These are phyloP conservation scores for Mus spicilegus DNA, from an alignment of 2,113 vertebrate species.

Conservation along the genomic window DNA sequence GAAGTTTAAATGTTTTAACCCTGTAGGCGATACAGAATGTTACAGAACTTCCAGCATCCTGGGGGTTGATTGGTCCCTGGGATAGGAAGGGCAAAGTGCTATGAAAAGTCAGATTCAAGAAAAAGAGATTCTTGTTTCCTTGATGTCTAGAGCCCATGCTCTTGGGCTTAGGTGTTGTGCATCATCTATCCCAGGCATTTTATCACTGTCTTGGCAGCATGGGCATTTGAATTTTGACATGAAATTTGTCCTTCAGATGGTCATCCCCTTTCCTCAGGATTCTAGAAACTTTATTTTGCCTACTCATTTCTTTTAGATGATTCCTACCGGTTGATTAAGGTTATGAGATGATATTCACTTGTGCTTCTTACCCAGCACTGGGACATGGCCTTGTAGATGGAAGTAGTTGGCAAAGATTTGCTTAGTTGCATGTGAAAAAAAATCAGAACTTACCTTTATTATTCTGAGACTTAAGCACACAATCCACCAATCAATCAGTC, in stretches of 20 bases:
- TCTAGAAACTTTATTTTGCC: not conserved
- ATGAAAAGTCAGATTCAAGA: not conserved
- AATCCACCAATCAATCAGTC: not conserved
- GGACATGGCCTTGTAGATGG: not conserved
- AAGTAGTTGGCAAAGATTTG: constrained; percentile 15
- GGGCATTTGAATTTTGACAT: not conserved
- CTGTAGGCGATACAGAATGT: not conserved
- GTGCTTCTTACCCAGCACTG: not conserved
- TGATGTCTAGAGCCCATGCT: not conserved
- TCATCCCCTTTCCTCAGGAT: not conserved
- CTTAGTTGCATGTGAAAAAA: not conserved
- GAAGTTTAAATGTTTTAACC: not conserved
- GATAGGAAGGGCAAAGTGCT: not conserved
- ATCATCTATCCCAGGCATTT: too few species aligned
- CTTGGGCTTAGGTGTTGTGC: not conserved
- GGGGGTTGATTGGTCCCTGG: not conserved
- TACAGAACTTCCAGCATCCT: not conserved
- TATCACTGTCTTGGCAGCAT: fast-evolving
- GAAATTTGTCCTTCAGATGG: not conserved
- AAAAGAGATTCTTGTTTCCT: not conserved
- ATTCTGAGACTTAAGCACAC: not conserved
- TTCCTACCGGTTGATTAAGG: not conserved
- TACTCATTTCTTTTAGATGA: not conserved
- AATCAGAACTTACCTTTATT: not conserved
- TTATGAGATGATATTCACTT: not conserved